phyloP scores from a whole-genome alignment of 2,888 invertebrate genomes.

The Phlogophora meticulosa region DNA sequence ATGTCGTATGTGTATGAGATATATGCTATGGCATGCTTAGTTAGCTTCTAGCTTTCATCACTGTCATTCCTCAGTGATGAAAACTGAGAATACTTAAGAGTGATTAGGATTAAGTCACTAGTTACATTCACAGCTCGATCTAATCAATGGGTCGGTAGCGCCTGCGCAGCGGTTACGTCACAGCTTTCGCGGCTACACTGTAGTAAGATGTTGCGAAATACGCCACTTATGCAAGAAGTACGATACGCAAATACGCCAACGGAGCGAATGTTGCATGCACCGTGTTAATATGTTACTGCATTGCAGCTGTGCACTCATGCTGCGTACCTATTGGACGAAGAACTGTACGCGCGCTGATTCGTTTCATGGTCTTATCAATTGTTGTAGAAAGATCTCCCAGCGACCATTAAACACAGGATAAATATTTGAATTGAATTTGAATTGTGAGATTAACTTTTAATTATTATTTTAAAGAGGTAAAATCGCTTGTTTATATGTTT shows the following conservation, averaged over 20 bases:
- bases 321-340: slow-evolving; percentile 16
- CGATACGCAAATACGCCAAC: slow-evolving; percentile 82
- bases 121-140: slow-evolving; percentile 83
- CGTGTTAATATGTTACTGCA: slow-evolving; percentile 65
- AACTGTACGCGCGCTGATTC: slow-evolving; percentile 25
- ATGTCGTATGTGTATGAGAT: background rate
- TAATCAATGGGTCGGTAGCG: slow-evolving; percentile 86
- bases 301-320: slow-evolving; percentile 41
- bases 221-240: slow-evolving; percentile 83
- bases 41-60: no score
- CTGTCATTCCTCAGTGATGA: slow-evolving; percentile 38
- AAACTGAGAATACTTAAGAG: slow-evolving; percentile 65
- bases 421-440: slow-evolving; percentile 9
- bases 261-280: slow-evolving; percentile 72
- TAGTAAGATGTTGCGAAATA: slow-evolving; percentile 85
- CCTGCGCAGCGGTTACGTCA: slow-evolving; percentile 82
- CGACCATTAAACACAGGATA: background rate
- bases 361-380: slow-evolving; percentile 37
- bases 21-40: background rate
- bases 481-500: no score
- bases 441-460: background rate
- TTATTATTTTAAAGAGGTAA: background rate
- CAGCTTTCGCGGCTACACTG: slow-evolving; percentile 85
- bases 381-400: slow-evolving; percentile 15
- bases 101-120: slow-evolving; percentile 81